Conservation (phyloP, 2,888 invertebrate species). For the Agrotis segetum region DNA sequence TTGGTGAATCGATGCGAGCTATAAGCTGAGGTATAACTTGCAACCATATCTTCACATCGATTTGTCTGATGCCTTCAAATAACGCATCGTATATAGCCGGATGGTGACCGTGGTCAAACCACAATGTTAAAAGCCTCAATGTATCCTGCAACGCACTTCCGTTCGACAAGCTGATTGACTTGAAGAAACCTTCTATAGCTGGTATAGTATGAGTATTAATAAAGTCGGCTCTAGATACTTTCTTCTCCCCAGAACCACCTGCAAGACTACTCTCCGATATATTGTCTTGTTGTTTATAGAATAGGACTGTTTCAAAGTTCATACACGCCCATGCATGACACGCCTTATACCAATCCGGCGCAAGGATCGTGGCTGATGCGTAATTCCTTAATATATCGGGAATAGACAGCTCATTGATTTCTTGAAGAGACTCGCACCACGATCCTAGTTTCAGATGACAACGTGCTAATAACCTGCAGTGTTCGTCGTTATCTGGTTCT, state of each 20-base stretch:
- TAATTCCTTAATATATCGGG: constrained; percentile 94
- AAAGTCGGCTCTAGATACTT: constrained; percentile 84
- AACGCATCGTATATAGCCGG: constrained; percentile 98
- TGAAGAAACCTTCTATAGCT: constrained; percentile 98
- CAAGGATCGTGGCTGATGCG: constrained; percentile 95
- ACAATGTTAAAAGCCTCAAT: constrained; percentile 97
- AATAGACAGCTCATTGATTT: constrained; percentile 95
- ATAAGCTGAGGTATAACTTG: constrained; percentile 99
- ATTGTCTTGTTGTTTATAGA: constrained; percentile 90
- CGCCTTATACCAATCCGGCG: constrained; percentile 98
- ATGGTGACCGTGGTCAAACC: constrained; percentile 99
- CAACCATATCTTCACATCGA: constrained; percentile 99
- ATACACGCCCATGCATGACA: constrained; percentile 99
- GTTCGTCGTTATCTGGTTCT: constrained; percentile 89
- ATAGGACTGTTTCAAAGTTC: constrained; percentile 98
- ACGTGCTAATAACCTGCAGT: constrained; percentile 92
- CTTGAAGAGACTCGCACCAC: constrained; percentile 98
- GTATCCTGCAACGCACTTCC: constrained; percentile 99
- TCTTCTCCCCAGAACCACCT: constrained; percentile 85
- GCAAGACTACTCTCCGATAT: constrained; percentile 85
- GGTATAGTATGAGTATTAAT: constrained; percentile 94
- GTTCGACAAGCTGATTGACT: constrained; percentile 97
- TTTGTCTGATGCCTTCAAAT: constrained; percentile 97
- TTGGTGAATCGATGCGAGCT: constrained; percentile 98
- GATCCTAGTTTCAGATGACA: constrained; percentile 98